These are phyloP conservation scores for Mylabris sibirica DNA, from an alignment of 2,888 invertebrate species.

Conservation along the genomic window DNA sequence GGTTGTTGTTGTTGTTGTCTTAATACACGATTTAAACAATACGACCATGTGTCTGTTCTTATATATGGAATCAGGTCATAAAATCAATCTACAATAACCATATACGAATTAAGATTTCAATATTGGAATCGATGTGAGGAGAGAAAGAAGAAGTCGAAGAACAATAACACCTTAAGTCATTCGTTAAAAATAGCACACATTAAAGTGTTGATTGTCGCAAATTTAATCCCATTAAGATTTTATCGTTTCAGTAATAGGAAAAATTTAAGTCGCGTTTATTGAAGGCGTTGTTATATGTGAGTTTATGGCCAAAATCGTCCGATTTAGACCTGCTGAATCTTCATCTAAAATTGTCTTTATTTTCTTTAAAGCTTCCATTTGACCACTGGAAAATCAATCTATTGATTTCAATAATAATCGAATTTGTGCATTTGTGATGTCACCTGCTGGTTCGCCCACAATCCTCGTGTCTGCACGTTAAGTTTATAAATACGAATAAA, in stretches of 20 bases:
- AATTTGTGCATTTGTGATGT: background rate
- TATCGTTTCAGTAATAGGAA: background rate
- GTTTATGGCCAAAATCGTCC: slow-evolving; percentile 25
- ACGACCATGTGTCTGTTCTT: slow-evolving; percentile 6
- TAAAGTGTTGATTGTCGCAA: slow-evolving; percentile 3
- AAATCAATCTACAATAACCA: no score
- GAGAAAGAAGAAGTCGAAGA: no score
- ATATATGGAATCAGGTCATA: slow-evolving; percentile 25
- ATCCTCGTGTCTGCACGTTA: background rate
- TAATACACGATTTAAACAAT: no score
- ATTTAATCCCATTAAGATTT: slow-evolving; percentile 5
- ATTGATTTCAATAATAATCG: background rate
- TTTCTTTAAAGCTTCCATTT: background rate
- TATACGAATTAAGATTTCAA: no score
- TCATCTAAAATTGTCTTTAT: no score
- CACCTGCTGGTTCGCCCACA: background rate
- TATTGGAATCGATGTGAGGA: no score
- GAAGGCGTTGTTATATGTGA: slow-evolving; percentile 18
- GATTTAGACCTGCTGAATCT: slow-evolving; percentile 11
- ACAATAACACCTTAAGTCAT: background rate
- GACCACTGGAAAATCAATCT: background rate
- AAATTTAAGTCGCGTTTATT: background rate
- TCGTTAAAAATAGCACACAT: background rate
- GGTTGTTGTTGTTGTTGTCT: background rate
- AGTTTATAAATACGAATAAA: background rate